phyloP scores from a whole-genome alignment of 1,140 invertebrate species.

The Lerema accius region DNA sequence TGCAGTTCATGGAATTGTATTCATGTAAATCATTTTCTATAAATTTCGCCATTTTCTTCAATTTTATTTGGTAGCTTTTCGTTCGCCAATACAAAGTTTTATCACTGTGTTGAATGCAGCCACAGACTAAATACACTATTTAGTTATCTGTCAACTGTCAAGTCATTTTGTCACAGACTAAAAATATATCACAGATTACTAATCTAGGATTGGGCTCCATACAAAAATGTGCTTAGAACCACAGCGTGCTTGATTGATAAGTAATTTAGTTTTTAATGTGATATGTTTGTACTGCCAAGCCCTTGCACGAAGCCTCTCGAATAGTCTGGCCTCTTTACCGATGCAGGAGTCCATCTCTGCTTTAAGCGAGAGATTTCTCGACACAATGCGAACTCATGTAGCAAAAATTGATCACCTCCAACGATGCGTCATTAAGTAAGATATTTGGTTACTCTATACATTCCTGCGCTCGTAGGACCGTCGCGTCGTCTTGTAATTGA shows the following conservation, averaged over 20 bases:
- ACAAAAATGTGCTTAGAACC: conserved; percentile 33
- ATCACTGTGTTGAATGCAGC: conserved; percentile 1
- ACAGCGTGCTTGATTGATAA: conserved; percentile 23
- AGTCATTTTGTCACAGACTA: no score
- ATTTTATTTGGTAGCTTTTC: not conserved
- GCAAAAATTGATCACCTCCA: conserved; percentile 13
- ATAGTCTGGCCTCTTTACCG: conserved; percentile 27
- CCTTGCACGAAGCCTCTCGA: conserved; percentile 3
- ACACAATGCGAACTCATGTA: conserved; percentile 1
- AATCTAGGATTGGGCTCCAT: conserved; percentile 34
- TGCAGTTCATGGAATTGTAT: not conserved
- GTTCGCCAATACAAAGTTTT: conserved; percentile 18
- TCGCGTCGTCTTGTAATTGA: conserved; percentile 30
- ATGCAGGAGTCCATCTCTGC: conserved; percentile 24
- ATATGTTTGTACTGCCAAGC: conserved; percentile 32
- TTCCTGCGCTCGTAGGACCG: not conserved
- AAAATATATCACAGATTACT: no score
- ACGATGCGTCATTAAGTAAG: conserved; percentile 2
- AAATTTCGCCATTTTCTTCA: conserved; percentile 3
- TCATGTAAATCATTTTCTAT: conserved; percentile 6
- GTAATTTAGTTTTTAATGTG: conserved; percentile 19
- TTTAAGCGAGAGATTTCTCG: conserved; percentile 9
- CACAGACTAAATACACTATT: no score
- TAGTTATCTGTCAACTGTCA: no score
- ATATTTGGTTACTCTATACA: not conserved